Conservation (phyloP, 2,113 vertebrate species). For the Globicephala melas region DNA sequence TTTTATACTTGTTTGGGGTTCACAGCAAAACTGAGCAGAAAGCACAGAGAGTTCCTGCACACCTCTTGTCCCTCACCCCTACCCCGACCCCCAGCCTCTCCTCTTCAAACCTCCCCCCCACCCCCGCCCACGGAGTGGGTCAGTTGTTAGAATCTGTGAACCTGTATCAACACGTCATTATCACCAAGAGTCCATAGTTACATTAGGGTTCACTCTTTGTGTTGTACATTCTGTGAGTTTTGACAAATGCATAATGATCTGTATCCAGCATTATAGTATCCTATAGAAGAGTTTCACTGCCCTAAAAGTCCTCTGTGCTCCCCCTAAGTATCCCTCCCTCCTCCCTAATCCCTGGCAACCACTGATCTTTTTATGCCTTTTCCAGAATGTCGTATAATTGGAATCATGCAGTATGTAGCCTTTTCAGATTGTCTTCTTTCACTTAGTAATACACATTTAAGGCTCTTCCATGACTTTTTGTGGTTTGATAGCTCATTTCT, state of each 20-base stretch:
- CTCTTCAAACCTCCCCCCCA: accelerated
- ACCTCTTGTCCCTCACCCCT: too few species aligned
- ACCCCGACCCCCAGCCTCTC: background rate
- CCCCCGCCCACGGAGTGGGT: background rate
- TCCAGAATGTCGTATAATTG: background rate
- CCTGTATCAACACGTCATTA: background rate
- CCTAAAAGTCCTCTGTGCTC: background rate
- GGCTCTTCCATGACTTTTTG: background rate
- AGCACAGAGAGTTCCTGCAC: background rate
- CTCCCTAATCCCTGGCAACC: accelerated
- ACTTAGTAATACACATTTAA: background rate
- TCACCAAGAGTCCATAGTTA: accelerated
- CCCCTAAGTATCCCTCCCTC: accelerated
- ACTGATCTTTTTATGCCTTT: background rate
- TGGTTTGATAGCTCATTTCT: background rate
- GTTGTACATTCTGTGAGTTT: background rate
- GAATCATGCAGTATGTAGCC: accelerated
- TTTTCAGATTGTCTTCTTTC: background rate
- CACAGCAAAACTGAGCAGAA: background rate
- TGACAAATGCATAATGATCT: background rate
- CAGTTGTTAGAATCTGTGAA: background rate
- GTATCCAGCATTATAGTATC: background rate
- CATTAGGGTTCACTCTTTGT: background rate
- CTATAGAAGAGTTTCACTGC: accelerated
- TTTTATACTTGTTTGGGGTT: background rate